These are phyloP conservation scores for Perizoma affinitatum DNA, from an alignment of 2,888 invertebrate species.

Conservation along the genomic window DNA sequence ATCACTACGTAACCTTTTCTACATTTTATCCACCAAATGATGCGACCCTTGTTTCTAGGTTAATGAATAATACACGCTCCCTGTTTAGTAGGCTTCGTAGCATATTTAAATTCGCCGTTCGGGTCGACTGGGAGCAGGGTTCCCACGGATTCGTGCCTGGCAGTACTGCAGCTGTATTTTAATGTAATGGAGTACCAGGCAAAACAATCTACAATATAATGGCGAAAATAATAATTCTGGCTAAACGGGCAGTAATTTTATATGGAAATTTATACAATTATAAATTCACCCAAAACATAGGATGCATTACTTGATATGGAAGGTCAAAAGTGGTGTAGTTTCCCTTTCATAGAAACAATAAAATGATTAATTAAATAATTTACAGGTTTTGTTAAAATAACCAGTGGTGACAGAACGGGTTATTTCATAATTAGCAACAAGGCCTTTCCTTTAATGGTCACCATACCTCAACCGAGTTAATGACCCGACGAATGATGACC, in stretches of 20 bases:
- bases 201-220: neutral
- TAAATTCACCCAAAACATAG: neutral
- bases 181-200: conserved; percentile 9
- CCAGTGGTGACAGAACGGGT: no score
- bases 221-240: conserved; percentile 6
- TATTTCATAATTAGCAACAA: no score
- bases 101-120: conserved; percentile 48
- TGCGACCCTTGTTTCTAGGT: conserved; percentile 21
- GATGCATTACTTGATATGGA: conserved; percentile 2
- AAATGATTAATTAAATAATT: no score
- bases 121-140: conserved; percentile 34
- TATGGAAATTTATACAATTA: conserved; percentile 7
- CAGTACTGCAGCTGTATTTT: conserved; percentile 41
- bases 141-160: conserved; percentile 53
- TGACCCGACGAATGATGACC: no score
- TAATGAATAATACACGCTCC: conserved; percentile 30
- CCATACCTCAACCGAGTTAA: no score
- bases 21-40: conserved; percentile 6
- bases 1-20: conserved; percentile 4
- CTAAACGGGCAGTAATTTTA: conserved; percentile 8
- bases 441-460: no score
- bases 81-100: conserved; percentile 39
- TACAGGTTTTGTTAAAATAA: no score
- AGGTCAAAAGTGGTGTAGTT: no score
- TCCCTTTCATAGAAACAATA: no score